phyloP scores from a whole-genome alignment of 2,888 invertebrate species.

The Drosophila formosana region DNA sequence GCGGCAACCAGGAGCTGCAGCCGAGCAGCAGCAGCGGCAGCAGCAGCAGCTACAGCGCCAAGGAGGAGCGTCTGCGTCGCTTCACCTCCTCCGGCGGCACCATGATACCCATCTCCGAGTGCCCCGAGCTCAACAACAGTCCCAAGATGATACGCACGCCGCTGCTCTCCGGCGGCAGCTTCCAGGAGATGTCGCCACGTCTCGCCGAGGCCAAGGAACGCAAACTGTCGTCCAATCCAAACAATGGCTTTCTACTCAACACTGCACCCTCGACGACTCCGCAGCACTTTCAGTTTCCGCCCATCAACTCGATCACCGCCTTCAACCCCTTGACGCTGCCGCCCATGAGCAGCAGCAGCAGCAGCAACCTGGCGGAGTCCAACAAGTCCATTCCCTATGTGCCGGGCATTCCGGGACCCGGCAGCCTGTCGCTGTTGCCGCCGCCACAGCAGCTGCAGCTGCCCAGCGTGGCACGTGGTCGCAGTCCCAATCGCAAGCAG shows the following conservation, averaged over 20 bases:
- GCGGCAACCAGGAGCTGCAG: slow-evolving; percentile 70
- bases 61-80: slow-evolving; percentile 81
- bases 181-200: slow-evolving; percentile 86
- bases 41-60: slow-evolving; percentile 27
- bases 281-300: slow-evolving; percentile 88
- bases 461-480: slow-evolving; percentile 55
- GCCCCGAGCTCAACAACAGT: slow-evolving; percentile 88
- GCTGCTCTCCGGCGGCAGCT: slow-evolving; percentile 93
- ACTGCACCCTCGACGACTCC: slow-evolving; percentile 68
- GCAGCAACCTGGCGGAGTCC: slow-evolving; percentile 83
- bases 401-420: slow-evolving; percentile 94
- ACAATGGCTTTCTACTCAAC: slow-evolving; percentile 28
- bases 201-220: slow-evolving; percentile 71
- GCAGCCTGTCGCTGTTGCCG: slow-evolving; percentile 84
- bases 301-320: slow-evolving; percentile 89
- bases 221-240: slow-evolving; percentile 33
- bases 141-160: slow-evolving; percentile 92
- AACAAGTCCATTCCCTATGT: slow-evolving; percentile 93
- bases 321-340: slow-evolving; percentile 90
- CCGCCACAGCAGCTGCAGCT: slow-evolving; percentile 83
- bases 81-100: slow-evolving; percentile 84
- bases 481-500: slow-evolving; percentile 82
- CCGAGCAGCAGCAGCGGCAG: neutral
- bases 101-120: slow-evolving; percentile 88
- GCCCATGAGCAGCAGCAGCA: slow-evolving; percentile 84